Evolutionary conservation across 2,113 vertebrate species (phyloP).

Genomic region (Lynx canadensis): DNA sequence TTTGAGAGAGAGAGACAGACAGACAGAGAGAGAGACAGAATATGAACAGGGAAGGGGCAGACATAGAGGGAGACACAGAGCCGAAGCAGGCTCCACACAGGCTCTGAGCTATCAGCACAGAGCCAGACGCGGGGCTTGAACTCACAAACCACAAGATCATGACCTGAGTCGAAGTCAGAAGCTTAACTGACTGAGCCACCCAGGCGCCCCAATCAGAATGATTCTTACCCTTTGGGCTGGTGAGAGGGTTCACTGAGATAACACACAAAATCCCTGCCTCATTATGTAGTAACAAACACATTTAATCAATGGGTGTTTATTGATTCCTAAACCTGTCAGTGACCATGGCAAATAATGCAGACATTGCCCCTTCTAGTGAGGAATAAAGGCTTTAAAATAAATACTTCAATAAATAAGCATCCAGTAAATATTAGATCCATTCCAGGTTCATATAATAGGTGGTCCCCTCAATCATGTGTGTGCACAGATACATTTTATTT

Average conservation of each 20-base stretch:
- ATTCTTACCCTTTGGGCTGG: background rate
- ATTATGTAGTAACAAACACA: background rate
- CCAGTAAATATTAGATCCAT: background rate
- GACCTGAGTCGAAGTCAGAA: too few relatives aligned
- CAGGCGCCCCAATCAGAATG: background rate
- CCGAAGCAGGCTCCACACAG: too few relatives aligned
- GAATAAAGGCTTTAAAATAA: conserved; percentile 4
- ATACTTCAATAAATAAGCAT: background rate
- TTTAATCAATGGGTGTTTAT: background rate
- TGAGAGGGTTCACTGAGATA: background rate
- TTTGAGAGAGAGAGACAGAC: too few relatives aligned
- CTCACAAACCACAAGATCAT: too few relatives aligned
- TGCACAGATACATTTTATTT: background rate
- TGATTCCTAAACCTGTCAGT: background rate
- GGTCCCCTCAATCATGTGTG: background rate
- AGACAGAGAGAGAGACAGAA: too few relatives aligned
- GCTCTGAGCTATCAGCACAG: too few relatives aligned
- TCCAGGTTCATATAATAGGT: background rate
- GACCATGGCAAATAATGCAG: background rate
- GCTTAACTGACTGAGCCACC: too few relatives aligned
- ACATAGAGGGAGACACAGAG: too few relatives aligned
- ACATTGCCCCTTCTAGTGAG: background rate
- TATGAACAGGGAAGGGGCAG: too few relatives aligned
- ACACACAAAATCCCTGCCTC: background rate
- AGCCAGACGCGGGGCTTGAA: too few relatives aligned